A percentile compares a stretch with the other conserved stretches of the same genome.
Evolutionary conservation across 2,113 vertebrate genomes (phyloP).

Genomic region (Phoxinus phoxinus): DNA sequence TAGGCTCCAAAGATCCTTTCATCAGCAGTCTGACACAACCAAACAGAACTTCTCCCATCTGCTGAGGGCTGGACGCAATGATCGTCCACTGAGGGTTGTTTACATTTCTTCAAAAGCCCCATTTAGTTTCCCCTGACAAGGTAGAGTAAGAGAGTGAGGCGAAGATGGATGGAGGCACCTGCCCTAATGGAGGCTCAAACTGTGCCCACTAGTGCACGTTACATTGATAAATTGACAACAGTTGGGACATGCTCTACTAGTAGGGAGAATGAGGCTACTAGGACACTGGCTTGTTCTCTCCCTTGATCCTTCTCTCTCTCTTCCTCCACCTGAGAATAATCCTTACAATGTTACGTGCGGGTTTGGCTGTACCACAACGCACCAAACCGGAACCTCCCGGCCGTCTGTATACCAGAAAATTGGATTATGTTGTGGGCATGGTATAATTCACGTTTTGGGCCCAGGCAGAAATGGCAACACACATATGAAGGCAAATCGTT

Average conservation of each 20-base stretch:
- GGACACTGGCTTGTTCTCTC: conserved; percentile 74
- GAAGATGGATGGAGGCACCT: conserved; percentile 99
- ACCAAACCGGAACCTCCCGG: neutral
- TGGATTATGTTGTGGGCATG: neutral
- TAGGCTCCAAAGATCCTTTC: conserved; percentile 33
- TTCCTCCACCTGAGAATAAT: neutral
- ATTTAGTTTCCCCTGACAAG: conserved; percentile 97
- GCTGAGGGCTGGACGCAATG: conserved; percentile 84
- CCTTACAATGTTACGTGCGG: conserved; percentile 35
- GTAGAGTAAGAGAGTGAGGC: conserved; percentile 95
- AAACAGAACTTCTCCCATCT: conserved; percentile 72
- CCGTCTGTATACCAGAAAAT: neutral
- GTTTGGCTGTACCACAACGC: neutral
- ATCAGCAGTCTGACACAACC: conserved; percentile 75
- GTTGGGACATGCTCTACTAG: conserved; percentile 96
- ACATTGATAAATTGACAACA: conserved; percentile 99
- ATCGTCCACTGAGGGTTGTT: conserved; percentile 99
- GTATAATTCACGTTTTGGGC: conserved; percentile 37
- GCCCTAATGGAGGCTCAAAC: conserved; percentile 99
- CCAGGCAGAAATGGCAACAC: conserved; percentile 71
- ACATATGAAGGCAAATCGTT: neutral
- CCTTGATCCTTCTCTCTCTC: conserved; percentile 62
- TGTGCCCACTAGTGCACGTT: conserved; percentile 99
- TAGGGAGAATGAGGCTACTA: conserved; percentile 94
- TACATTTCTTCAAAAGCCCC: conserved; percentile 99